Conservation (phyloP, 2,888 invertebrate species). For the Fabriciana adippe region DNA sequence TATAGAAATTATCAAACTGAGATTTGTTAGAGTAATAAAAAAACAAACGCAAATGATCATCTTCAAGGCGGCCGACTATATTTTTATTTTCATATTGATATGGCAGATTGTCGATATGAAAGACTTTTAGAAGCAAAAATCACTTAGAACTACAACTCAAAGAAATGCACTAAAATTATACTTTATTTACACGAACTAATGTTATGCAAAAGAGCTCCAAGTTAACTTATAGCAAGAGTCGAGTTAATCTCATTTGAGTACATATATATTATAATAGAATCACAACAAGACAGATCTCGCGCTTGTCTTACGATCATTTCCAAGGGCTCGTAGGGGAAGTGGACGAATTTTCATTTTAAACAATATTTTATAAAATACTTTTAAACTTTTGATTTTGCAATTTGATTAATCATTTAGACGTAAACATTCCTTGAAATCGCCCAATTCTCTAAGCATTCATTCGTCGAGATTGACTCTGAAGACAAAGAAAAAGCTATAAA, state of each 20-base stretch:
- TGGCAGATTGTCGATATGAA: constrained; percentile 87
- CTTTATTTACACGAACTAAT: constrained; percentile 65
- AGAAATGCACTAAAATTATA: constrained; percentile 72
- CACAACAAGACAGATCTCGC: constrained; percentile 75
- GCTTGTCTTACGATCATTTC: constrained; percentile 16
- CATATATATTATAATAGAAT: constrained; percentile 62
- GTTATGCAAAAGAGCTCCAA: constrained; percentile 58
- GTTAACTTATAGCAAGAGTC: constrained; percentile 56
- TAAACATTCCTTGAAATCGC: background rate
- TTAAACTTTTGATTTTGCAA: background rate
- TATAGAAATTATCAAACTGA: constrained; percentile 40
- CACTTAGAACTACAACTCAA: constrained; percentile 65
- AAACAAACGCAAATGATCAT: constrained; percentile 60
- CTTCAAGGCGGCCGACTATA: constrained; percentile 67
- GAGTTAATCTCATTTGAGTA: constrained; percentile 79
- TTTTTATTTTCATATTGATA: constrained; percentile 82
- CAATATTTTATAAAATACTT: background rate
- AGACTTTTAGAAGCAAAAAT: constrained; percentile 69
- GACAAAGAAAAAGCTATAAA: constrained; percentile 45
- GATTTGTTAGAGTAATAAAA: constrained; percentile 37
- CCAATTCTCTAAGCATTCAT: constrained; percentile 8
- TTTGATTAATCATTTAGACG: background rate
- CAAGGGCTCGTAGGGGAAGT: background rate
- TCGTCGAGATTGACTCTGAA: constrained; percentile 37
- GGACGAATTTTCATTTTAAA: background rate